Conservation (phyloP, 2,888 invertebrate genomes). For the Standfussiana lucernea region DNA sequence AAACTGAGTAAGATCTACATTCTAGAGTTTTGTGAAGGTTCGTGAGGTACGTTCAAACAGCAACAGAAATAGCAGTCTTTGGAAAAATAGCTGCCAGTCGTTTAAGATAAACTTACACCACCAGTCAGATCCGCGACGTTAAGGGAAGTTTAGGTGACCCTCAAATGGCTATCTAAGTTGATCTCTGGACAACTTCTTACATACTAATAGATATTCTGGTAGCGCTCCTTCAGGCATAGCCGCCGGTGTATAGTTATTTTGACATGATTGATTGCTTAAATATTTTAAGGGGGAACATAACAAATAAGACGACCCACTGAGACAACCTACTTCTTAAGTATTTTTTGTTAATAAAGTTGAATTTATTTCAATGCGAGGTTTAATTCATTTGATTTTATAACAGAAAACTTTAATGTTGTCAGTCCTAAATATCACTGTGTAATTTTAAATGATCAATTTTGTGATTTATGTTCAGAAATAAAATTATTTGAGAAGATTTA, state of each 20-base stretch:
- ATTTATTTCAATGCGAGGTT: background rate
- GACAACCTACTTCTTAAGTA: background rate
- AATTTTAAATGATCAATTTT: background rate
- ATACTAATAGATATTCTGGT: background rate
- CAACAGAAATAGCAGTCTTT: background rate
- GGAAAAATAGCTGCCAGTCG: background rate
- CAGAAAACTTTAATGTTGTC: background rate
- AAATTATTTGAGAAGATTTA: background rate
- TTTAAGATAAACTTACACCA: background rate
- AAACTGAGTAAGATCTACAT: slow-evolving; percentile 1
- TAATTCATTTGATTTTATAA: background rate
- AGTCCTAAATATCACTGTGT: background rate
- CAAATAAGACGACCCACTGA: too few relatives aligned
- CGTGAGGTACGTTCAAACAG: background rate
- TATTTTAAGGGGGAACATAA: background rate
- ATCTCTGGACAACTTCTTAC: background rate
- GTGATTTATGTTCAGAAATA: background rate
- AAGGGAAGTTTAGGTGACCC: background rate
- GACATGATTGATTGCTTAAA: background rate
- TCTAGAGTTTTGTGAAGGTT: background rate
- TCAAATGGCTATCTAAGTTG: background rate
- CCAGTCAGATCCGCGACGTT: background rate
- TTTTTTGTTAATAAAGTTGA: background rate
- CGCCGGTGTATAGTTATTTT: background rate
- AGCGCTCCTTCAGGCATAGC: background rate